Evolutionary conservation across 2,113 vertebrate genomes (phyloP).

Genomic region (Neogobius melanostomus): DNA sequence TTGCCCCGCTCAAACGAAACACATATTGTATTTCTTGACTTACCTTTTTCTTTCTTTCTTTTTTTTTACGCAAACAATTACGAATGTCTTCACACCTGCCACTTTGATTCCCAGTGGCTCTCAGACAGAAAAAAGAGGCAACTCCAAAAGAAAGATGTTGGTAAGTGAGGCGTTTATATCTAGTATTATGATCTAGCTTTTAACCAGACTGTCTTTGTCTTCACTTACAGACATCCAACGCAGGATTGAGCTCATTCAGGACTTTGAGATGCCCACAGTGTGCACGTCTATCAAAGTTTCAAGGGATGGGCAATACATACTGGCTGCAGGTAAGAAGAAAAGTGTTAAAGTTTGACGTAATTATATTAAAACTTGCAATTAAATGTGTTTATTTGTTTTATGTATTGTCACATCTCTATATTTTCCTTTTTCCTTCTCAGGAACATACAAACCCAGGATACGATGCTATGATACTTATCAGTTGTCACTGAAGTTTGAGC

Average conservation of each 20-base stretch:
- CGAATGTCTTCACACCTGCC: background rate
- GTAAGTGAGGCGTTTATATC: constrained; percentile 75
- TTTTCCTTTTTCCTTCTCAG: constrained; percentile 60
- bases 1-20: too few species aligned
- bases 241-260: constrained; percentile 98
- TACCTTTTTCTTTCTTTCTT: too few species aligned
- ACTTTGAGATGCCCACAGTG: constrained; percentile 97
- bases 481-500: constrained; percentile 95
- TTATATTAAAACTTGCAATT: background rate
- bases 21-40: too few species aligned
- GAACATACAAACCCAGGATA: constrained; percentile 94
- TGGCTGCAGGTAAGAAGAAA: constrained; percentile 84
- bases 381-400: background rate
- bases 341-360: background rate
- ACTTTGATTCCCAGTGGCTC: constrained; percentile 83
- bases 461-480: constrained; percentile 95
- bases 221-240: constrained; percentile 83
- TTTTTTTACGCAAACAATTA: background rate
- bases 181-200: background rate
- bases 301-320: constrained; percentile 92
- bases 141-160: constrained; percentile 93
- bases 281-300: constrained; percentile 92
- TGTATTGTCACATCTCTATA: background rate
- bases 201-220: background rate
- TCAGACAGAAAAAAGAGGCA: constrained; percentile 94